phyloP scores from a whole-genome alignment of 2,797 vertebrate species.

The Pseudochromis fuscus region DNA sequence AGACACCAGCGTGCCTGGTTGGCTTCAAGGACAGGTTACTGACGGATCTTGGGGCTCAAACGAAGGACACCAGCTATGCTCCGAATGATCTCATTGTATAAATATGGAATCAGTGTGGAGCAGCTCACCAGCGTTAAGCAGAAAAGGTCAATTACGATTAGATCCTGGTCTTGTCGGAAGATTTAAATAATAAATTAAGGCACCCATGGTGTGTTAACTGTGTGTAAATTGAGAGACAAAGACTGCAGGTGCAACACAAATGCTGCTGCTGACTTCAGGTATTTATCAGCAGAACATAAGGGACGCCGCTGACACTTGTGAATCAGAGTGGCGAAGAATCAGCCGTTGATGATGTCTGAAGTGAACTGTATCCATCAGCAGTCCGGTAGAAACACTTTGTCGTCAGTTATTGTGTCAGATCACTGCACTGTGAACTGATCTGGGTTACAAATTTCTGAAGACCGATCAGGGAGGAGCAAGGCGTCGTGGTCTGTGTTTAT shows the following conservation, averaged over 20 bases:
- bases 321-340: background rate
- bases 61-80: too few relatives aligned
- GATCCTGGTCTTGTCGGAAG: background rate
- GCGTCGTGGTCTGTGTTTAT: too few relatives aligned
- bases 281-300: background rate
- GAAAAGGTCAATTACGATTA: background rate
- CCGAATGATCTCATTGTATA: background rate
- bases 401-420: too few relatives aligned
- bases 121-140: background rate
- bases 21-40: too few relatives aligned
- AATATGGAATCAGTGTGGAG: background rate
- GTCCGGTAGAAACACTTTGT: too few relatives aligned
- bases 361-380: background rate
- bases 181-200: background rate
- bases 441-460: too few relatives aligned
- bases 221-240: constrained; percentile 2
- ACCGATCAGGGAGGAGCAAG: too few relatives aligned
- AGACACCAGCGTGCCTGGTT: too few relatives aligned
- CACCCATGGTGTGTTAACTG: background rate
- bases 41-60: too few relatives aligned
- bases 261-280: background rate
- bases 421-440: too few relatives aligned
- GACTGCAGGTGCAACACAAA: background rate
- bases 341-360: background rate
- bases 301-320: background rate